A percentile compares a stretch with the other conserved stretches of the same genome.
phyloP scores from a whole-genome alignment of 2,113 vertebrate genomes.

The Eclectus roratus region DNA sequence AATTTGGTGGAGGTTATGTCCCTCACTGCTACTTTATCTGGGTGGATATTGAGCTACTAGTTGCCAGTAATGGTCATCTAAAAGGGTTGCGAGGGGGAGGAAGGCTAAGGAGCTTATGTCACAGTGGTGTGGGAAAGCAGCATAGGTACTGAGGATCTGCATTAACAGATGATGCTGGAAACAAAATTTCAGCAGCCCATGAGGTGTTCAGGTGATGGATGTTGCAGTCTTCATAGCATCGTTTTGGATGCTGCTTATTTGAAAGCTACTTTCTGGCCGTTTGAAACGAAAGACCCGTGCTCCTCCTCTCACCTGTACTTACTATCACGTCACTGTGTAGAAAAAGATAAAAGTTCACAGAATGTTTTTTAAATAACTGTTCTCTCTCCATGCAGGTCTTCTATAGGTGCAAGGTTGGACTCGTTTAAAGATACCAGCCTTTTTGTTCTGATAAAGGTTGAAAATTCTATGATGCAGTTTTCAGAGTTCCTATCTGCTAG shows the following conservation, averaged over 20 bases:
- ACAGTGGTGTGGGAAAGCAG: not conserved
- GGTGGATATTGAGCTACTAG: not conserved
- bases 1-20: not conserved
- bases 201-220: not conserved
- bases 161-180: not conserved
- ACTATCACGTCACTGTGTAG: rapidly evolving
- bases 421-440: not conserved
- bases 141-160: not conserved
- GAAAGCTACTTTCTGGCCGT: not conserved
- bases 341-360: not conserved
- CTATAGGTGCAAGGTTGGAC: not conserved
- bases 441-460: not conserved
- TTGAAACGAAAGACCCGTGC: not conserved
- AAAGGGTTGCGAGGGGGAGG: not conserved
- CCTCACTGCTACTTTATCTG: not conserved
- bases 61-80: not conserved
- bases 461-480: not conserved
- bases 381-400: not conserved
- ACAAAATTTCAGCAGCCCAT: rapidly evolving
- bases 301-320: not conserved
- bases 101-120: not conserved
- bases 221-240: not conserved
- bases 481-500: not conserved
- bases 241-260: not conserved
- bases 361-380: not conserved